These are phyloP conservation scores for Sterna hirundo DNA, from an alignment of 2,113 vertebrate genomes.

Conservation along the genomic window DNA sequence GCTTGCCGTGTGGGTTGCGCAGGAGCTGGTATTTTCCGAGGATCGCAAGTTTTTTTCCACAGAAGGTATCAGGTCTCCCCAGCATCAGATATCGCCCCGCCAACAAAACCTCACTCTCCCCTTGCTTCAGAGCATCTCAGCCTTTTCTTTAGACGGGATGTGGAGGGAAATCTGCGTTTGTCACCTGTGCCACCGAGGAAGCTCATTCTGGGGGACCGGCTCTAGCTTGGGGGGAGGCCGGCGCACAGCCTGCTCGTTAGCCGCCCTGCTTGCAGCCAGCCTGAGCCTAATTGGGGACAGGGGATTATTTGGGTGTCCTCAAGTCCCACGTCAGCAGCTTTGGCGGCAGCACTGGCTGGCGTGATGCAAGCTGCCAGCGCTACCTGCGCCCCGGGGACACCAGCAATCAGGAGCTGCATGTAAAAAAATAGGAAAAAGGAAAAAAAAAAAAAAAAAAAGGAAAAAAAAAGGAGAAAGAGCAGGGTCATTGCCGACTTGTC, in stretches of 20 bases:
- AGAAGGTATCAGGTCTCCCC: constrained; percentile 28
- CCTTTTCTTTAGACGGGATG: background rate
- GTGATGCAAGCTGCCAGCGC: background rate
- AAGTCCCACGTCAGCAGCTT: background rate
- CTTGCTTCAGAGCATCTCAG: background rate
- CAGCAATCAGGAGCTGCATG: background rate
- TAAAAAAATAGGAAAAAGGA: background rate
- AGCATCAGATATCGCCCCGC: background rate
- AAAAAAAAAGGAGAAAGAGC: background rate
- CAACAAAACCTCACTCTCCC: background rate
- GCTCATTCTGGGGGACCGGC: background rate
- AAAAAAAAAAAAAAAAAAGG: too few species aligned
- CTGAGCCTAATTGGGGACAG: background rate
- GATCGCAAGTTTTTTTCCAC: background rate
- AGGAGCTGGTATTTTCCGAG: background rate
- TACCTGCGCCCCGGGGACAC: background rate
- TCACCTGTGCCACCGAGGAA: background rate
- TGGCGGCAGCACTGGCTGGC: rapidly evolving
- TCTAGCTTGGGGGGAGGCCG: background rate
- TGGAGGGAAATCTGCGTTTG: background rate
- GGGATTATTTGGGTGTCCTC: background rate
- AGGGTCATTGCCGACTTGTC: background rate
- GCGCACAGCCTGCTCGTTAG: background rate
- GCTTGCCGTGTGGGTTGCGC: background rate
- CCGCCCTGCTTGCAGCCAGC: background rate